Base-by-base conservation (phyloP, 2,113 vertebrate species). In the Hippolais icterina region DNA sequence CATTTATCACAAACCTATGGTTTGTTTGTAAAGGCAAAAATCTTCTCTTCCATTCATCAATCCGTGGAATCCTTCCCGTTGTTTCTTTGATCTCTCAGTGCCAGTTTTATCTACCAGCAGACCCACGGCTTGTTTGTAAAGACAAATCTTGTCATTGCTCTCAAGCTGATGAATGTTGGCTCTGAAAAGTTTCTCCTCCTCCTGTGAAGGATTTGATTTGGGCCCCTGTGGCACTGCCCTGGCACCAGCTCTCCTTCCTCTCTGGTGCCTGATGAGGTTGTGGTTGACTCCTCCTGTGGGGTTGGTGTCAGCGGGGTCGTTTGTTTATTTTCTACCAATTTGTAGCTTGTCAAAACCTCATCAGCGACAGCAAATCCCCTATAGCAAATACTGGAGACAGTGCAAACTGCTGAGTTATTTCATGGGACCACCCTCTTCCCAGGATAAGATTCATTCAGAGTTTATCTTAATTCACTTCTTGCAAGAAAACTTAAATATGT, bases 321-420 rank as follows among this genome's bases (percentile, higher is more conserved):
- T 85, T 77, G 25, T 77, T 94, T 42, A n/a, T 72, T 76, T 64
- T 27, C 70, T 49, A 3, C n/a, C 25, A 5, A 11, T 85, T 9
- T 83, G 46, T 25, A 65, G 49, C 78, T 90, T 15, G 59, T 49
- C 59, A 42, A 64, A 84, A 31, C 35, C 63, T 83, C 16, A 7
- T 33, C 27, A 33, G 29, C 31, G 57, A 69, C 37, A 80, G 9
- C 53, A 42, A 17, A 16, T 52, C 24, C 12, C 35, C 63, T 50
- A 31, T 0, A 60, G 50, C 29, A 52, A 56, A n/a, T 61, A 7
- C 0, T 82, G 70, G 61, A 54, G 23, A 10, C 0, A 0, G n/a
- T 64, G 33, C 72, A 56, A 60, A 60, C 5, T 31, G 8, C 16
- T 56, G 78, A 13, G 15, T 50, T 27, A 25, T 69, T 80, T 66